A percentile compares a stretch with the other conserved stretches of the same genome.
Evolutionary conservation across 2,888 invertebrate genomes (phyloP).

Genomic region (Diarsia mendica): DNA sequence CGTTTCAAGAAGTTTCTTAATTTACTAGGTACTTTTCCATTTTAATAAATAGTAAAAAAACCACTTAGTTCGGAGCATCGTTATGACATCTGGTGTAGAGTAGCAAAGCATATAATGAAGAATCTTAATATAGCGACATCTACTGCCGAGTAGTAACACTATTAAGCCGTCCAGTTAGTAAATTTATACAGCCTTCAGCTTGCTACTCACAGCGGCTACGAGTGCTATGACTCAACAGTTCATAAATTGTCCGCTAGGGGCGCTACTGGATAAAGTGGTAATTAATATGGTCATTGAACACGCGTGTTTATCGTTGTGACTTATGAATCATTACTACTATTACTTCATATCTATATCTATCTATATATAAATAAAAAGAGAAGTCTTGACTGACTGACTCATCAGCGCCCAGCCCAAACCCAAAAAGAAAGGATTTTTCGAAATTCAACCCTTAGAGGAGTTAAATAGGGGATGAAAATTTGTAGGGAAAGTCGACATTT

Average conservation of each 20-base stretch:
- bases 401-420: no score
- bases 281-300: conserved; percentile 36
- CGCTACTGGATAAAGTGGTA: conserved; percentile 32
- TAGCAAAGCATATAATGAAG: background rate
- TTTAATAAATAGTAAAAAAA: background rate
- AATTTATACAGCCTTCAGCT: conserved; percentile 24
- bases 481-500: no score
- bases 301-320: conserved; percentile 4
- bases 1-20: background rate
- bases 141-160: conserved; percentile 43
- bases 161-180: background rate
- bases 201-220: background rate
- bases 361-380: no score
- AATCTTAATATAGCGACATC: conserved; percentile 43
- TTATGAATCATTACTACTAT: conserved; percentile 1
- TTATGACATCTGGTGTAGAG: conserved; percentile 21
- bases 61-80: background rate
- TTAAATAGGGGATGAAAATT: no score
- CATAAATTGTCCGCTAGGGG: conserved; percentile 30
- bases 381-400: no score
- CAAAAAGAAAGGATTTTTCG: no score
- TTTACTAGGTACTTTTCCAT: background rate
- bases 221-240: conserved; percentile 8
- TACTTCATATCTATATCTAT: no score
- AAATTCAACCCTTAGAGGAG: no score